Conservation (phyloP, 2,797 vertebrate species). For the Microhierax caerulescens region DNA sequence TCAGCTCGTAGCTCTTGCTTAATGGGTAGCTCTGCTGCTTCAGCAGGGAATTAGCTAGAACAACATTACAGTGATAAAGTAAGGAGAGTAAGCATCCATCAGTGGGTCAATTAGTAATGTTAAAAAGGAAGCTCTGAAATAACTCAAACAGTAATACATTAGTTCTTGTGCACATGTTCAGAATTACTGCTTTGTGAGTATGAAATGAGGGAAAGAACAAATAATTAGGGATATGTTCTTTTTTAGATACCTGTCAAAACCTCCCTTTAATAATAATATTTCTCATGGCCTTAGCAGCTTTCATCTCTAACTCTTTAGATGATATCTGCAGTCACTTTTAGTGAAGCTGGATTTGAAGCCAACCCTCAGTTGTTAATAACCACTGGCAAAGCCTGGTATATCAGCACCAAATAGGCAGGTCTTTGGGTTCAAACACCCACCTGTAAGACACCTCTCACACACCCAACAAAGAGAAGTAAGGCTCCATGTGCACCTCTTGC, state of each 20-base stretch:
- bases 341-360: neutral
- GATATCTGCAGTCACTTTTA: neutral
- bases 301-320: conserved; percentile 9
- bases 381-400: neutral
- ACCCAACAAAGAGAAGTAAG: neutral
- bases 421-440: neutral
- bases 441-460: neutral
- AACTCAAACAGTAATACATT: neutral
- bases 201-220: neutral
- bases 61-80: conserved; percentile 40
- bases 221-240: neutral
- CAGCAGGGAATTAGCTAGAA: conserved; percentile 55
- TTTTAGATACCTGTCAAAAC: neutral
- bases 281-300: neutral
- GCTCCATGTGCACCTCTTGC: neutral
- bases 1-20: neutral
- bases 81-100: conserved; percentile 30
- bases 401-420: neutral
- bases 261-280: neutral
- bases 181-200: neutral
- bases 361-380: neutral
- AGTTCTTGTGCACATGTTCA: neutral
- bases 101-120: conserved; percentile 32
- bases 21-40: conserved; percentile 56
- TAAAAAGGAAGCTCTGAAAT: conserved; percentile 25